Conservation (phyloP, 2,888 invertebrate genomes). For the Cheilosia urbana region DNA sequence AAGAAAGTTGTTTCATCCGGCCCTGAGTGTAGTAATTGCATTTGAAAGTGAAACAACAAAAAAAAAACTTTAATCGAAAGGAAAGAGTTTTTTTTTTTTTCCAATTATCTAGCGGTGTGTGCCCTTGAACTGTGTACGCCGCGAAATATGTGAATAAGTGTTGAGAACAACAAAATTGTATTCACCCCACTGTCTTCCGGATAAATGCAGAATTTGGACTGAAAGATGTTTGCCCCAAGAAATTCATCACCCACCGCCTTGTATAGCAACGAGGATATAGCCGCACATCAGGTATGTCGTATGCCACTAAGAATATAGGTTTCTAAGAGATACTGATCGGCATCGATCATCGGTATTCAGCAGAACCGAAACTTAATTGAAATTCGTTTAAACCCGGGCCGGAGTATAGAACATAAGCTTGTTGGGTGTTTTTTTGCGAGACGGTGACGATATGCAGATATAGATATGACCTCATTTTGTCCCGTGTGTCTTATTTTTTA, state of each 20-base stretch:
- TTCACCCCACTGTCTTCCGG: not conserved
- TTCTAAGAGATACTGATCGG: conserved; percentile 27
- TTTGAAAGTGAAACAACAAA: conserved; percentile 66
- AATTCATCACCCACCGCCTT: conserved; percentile 83
- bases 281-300: conserved; percentile 83
- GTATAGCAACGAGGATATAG: conserved; percentile 83
- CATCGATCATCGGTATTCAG: conserved; percentile 28
- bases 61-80: not conserved
- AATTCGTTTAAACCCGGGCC: conserved; percentile 34
- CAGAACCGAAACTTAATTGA: conserved; percentile 21
- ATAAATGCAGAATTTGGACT: conserved; percentile 35
- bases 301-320: conserved; percentile 4
- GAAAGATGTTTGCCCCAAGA: conserved; percentile 83
- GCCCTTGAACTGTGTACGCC: conserved; percentile 20
- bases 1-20: conserved; percentile 66
- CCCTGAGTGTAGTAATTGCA: conserved; percentile 42
- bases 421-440: conserved; percentile 9
- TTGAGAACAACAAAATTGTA: not conserved
- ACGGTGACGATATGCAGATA: conserved; percentile 70
- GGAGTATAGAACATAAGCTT: conserved; percentile 12
- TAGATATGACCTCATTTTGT: conserved; percentile 64
- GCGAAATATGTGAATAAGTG: conserved; percentile 30
- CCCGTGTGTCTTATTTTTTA: conserved; percentile 31
- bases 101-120: not conserved
- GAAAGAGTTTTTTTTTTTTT: conserved; percentile 3